Evolutionary conservation across 2,797 vertebrate species (phyloP), one percentile per base, ranked within the genome.

Genomic region (Hoplostethus atlanticus): DNA sequence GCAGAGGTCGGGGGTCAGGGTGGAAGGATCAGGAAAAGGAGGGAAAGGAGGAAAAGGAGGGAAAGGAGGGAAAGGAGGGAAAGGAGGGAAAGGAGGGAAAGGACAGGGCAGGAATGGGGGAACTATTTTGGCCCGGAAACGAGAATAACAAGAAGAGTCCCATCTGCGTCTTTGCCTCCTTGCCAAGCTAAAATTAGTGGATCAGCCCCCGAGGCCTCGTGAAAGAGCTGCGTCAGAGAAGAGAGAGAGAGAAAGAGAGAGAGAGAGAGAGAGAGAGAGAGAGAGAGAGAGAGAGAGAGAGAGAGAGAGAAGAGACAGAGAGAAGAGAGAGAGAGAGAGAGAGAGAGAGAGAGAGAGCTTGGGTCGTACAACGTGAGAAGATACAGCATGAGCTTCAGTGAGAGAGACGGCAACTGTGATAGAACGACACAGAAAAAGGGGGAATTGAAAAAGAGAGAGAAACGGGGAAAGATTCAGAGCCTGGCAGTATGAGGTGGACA

Each of bases 181-280:
- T 64, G 84, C 81, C 80, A 71, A 73, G 79, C 91, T 89, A 87
- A 90, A 92, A 89, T 91, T 73, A 90, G 89, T 78, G 81, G 69
- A 77, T 73, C 62, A 30, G 71, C 79, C 88, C 90, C 76, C 9
- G 30, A 82, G 89, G 90, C 80, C 2, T 6, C 71, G 61, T 15
- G 80, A 88, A 90, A 89, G 74, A 89, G 90, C 89, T 86, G 90
- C 67, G 84, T 92, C 89, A 91, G 84, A 83, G 60, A 70, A 75
- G 55, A 77, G 40, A 15, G 44, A 40, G 7, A 42, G 50, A 57
- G 46, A 25, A 47, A 42, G 61, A 44, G 17, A 54, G 25, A 6
- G 15, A 40, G 44, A 61, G 17, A 21, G 9, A 42, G 16, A 42
- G 3, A 47, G 6, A 38, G n/a, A 75, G 55, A 77, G 40, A 15